A percentile compares a stretch with the other conserved stretches of the same genome.
These are phyloP conservation scores for Etheostoma perlongum DNA, from an alignment of 2,797 vertebrate species.

Conservation along the genomic window DNA sequence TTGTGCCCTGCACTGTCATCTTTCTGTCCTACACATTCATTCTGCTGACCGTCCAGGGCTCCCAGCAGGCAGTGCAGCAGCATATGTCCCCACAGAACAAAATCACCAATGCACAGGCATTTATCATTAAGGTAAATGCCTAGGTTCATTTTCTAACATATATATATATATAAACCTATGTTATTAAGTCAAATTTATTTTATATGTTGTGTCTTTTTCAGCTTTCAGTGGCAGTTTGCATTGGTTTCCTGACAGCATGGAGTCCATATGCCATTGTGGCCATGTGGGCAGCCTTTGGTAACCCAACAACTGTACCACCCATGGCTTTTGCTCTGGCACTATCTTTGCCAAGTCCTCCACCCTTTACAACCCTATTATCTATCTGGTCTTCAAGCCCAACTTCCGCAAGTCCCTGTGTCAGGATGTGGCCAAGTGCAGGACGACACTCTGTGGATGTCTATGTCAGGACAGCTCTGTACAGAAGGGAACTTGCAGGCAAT, in stretches of 20 bases:
- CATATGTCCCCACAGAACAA: constrained; percentile 84
- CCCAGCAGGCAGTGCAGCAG: constrained; percentile 86
- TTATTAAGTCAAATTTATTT: neutral
- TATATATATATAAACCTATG: too few species aligned
- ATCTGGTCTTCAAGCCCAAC: constrained; percentile 88
- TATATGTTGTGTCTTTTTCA: constrained; percentile 57
- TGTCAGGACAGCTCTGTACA: constrained; percentile 51
- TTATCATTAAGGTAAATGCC: constrained; percentile 80
- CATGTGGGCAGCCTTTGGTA: constrained; percentile 86
- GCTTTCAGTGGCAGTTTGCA: constrained; percentile 88
- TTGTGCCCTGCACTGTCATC: constrained; percentile 88
- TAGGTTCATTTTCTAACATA: neutral
- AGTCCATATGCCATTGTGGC: constrained; percentile 89
- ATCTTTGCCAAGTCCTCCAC: constrained; percentile 90
- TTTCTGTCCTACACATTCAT: constrained; percentile 88
- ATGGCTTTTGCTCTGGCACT: constrained; percentile 87
- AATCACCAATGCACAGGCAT: constrained; percentile 81
- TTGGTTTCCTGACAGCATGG: constrained; percentile 89
- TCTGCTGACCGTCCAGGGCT: constrained; percentile 83
- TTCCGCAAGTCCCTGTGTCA: constrained; percentile 85
- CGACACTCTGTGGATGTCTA: constrained; percentile 72
- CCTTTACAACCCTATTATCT: constrained; percentile 88
- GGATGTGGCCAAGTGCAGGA: constrained; percentile 75
- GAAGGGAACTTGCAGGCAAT: constrained; percentile 57
- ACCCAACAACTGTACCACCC: constrained; percentile 77